Evolutionary conservation across 2,113 vertebrate genomes (phyloP).

Genomic region (Heptranchias perlo): DNA sequence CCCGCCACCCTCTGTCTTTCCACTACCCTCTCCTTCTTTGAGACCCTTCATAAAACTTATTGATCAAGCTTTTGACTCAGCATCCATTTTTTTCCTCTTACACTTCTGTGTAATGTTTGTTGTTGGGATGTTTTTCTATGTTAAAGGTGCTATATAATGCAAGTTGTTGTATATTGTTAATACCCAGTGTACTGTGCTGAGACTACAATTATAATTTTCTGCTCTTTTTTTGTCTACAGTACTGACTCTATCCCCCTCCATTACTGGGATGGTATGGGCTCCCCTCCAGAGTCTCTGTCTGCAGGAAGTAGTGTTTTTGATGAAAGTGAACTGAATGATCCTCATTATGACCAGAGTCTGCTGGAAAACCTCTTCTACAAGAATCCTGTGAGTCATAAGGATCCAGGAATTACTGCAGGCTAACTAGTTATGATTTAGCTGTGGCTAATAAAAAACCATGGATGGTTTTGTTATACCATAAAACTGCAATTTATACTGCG

Average conservation of each 20-base stretch:
- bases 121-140: background rate
- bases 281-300: slow-evolving; percentile 69
- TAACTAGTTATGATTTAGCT: background rate
- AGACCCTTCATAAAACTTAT: background rate
- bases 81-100: too few relatives aligned
- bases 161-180: background rate
- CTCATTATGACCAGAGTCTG: slow-evolving; percentile 86
- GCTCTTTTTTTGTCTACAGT: slow-evolving; percentile 45
- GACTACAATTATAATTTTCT: background rate
- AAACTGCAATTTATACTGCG: background rate
- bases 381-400: slow-evolving; percentile 63
- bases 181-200: background rate
- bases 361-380: slow-evolving; percentile 86
- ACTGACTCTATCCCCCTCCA: slow-evolving; percentile 53
- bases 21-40: too few relatives aligned
- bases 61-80: background rate
- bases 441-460: background rate
- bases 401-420: background rate
- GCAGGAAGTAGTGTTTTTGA: slow-evolving; percentile 65
- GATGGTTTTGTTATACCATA: background rate
- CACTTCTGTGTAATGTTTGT: background rate
- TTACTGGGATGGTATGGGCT: slow-evolving; percentile 60
- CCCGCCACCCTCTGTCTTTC: too few relatives aligned
- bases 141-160: background rate
- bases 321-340: slow-evolving; percentile 79